Evolutionary conservation across 2,113 vertebrate genomes (phyloP), one percentile per base, ranked within the genome.

Genomic region (Melanerpes formicivorus): DNA sequence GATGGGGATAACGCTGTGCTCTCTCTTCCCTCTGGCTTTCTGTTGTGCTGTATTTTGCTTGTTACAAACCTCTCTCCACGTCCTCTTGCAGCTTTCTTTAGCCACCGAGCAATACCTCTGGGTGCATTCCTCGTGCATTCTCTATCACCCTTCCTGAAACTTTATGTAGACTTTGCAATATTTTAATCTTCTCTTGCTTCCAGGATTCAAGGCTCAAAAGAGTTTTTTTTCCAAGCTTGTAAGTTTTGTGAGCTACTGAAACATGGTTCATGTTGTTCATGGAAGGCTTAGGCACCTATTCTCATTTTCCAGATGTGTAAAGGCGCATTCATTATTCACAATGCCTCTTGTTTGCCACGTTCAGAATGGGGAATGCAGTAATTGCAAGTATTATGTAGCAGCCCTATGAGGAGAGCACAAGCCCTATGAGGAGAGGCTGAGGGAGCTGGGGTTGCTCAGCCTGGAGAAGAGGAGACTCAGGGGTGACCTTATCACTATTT

Each of bases 221-320:
- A 42, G 54, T 32, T 7, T 14, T 9, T 7, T 2, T 6, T 12
- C 3, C 3, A 29, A 37, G 12, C 19, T 52, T 25, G 50, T 22
- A 26, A 23, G 27, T 8, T 17, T 5, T 3, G 15, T 3, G 48
- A 67, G 60, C 59, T 73, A 19, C 48, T 73, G 27, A 21, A 76
- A 48, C 2, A 13, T 0, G 3, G 14, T 4, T 11, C 2, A 44
- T 15, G 6, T 13, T 60, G 8, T 11, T 63, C n/a, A 66, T 21
- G 8, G 50, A 34, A 22, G 44, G 19, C 16, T 40, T 34, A 14
- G 1, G 4, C 10, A 6, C 16, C 18, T 26, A 34, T 11, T 48
- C 6, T 50, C 2, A 6, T 54, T 52, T 78, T 74, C 29, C 21
- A 54, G 26, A 72, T 44, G 8, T 59, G 78, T 58, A 46, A 14